Evolutionary conservation across 1,140 invertebrate genomes (phyloP).

Genomic region (Bombyx mori): DNA sequence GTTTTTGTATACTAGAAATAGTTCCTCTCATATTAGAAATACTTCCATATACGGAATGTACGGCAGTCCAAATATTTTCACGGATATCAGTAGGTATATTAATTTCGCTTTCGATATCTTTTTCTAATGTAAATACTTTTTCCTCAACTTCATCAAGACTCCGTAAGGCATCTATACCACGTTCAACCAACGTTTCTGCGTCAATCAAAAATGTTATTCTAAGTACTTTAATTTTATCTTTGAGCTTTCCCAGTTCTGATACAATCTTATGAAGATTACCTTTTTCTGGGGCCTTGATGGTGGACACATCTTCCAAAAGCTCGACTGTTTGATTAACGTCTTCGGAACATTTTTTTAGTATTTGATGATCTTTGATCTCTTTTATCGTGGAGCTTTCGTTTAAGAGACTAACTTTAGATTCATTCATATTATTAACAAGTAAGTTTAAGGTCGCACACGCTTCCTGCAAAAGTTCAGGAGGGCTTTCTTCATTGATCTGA

Average conservation of each 20-base stretch:
- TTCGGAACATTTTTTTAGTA: conserved; percentile 37
- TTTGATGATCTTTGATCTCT: conserved; percentile 18
- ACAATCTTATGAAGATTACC: conserved; percentile 28
- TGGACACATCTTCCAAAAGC: conserved; percentile 37
- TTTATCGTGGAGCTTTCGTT: conserved; percentile 10
- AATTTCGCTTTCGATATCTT: conserved; percentile 26
- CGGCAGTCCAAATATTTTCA: conserved; percentile 41
- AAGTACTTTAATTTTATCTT: conserved; percentile 35
- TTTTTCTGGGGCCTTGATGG: conserved; percentile 18
- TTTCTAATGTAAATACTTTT: conserved; percentile 48
- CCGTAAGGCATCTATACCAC: conserved; percentile 43
- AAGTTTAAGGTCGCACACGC: conserved; percentile 46
- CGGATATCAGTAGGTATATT: conserved; percentile 20
- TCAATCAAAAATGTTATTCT: conserved; percentile 29
- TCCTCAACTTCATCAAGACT: conserved; percentile 47
- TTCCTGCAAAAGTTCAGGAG: conserved; percentile 48
- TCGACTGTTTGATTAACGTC: conserved; percentile 40
- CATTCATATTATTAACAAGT: conserved; percentile 39
- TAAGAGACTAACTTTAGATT: conserved; percentile 22
- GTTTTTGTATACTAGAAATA: conserved; percentile 53
- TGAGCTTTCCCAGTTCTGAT: conserved; percentile 32
- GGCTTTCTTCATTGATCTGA: conserved; percentile 53
- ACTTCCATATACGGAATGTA: conserved; percentile 50
- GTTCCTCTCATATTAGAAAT: conserved; percentile 61
- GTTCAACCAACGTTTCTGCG: conserved; percentile 41